Conservation (phyloP, 1,140 invertebrate species). For the Bradysia coprophila region DNA sequence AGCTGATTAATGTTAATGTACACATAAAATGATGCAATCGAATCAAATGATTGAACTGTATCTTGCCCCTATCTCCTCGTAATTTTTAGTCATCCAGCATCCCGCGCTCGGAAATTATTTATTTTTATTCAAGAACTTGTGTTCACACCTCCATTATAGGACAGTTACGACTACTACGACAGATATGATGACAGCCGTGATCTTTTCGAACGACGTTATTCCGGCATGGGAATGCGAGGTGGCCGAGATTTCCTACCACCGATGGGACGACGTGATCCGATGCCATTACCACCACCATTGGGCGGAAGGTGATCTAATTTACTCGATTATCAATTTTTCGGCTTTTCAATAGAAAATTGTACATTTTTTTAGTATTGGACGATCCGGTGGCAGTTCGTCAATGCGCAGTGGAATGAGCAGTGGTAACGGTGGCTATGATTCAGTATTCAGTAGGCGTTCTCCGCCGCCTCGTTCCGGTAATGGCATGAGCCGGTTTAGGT, state of each 20-base stretch:
- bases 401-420: conserved; percentile 27
- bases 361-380: conserved; percentile 30
- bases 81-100: no score
- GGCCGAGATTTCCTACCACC: conserved; percentile 42
- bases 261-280: conserved; percentile 29
- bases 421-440: conserved; percentile 44
- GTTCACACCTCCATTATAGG: no score
- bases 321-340: no score
- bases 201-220: conserved; percentile 58
- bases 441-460: conserved; percentile 62
- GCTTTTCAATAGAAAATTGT: no score
- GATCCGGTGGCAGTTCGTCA: conserved; percentile 28
- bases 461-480: conserved; percentile 33
- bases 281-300: conserved; percentile 22
- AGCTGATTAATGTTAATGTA: no score
- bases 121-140: no score
- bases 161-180: conserved; percentile 66
- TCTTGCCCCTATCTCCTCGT: no score
- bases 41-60: no score
- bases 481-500: conserved; percentile 25
- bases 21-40: no score
- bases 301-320: conserved; percentile 28
- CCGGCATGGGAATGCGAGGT: conserved; percentile 37
- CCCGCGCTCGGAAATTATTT: no score
- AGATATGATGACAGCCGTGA: conserved; percentile 56